A percentile compares a stretch with the other conserved stretches of the same genome.
These are phyloP conservation scores for Pangasianodon hypophthalmus DNA, from an alignment of 2,113 vertebrate genomes.

Conservation along the genomic window DNA sequence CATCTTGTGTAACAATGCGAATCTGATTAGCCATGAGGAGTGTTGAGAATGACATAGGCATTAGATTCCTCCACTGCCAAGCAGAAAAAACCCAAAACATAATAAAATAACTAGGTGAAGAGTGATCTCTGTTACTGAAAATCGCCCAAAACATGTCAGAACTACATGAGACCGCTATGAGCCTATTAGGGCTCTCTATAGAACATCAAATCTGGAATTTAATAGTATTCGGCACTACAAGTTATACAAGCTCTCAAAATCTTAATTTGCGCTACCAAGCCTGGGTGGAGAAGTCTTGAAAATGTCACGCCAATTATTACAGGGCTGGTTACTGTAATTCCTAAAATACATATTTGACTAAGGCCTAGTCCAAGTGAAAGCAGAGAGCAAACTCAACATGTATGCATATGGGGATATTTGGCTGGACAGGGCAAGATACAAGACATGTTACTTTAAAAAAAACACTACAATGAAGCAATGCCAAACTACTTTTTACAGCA, in stretches of 20 bases:
- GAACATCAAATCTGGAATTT: background rate
- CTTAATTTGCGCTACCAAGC: background rate
- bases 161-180: background rate
- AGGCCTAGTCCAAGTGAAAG: background rate
- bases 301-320: slow-evolving; percentile 1
- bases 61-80: slow-evolving; percentile 36
- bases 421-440: background rate
- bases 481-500: slow-evolving; percentile 56
- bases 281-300: background rate
- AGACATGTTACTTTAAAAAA: slow-evolving; percentile 3
- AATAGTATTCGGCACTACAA: background rate
- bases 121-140: slow-evolving; percentile 12
- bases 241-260: background rate
- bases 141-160: background rate
- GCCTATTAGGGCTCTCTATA: background rate
- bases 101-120: slow-evolving; percentile 33
- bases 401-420: background rate
- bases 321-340: background rate
- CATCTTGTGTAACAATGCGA: slow-evolving; percentile 58
- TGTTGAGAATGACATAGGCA: slow-evolving; percentile 36
- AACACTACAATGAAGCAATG: slow-evolving; percentile 16
- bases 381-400: slow-evolving; percentile 27
- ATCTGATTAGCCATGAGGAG: slow-evolving; percentile 62
- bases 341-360: slow-evolving; percentile 22
- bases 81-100: background rate